Evolutionary conservation across 2,888 invertebrate genomes (phyloP), one percentile per base, ranked within the genome.

Genomic region (Zygothrica quintamaculata): DNA sequence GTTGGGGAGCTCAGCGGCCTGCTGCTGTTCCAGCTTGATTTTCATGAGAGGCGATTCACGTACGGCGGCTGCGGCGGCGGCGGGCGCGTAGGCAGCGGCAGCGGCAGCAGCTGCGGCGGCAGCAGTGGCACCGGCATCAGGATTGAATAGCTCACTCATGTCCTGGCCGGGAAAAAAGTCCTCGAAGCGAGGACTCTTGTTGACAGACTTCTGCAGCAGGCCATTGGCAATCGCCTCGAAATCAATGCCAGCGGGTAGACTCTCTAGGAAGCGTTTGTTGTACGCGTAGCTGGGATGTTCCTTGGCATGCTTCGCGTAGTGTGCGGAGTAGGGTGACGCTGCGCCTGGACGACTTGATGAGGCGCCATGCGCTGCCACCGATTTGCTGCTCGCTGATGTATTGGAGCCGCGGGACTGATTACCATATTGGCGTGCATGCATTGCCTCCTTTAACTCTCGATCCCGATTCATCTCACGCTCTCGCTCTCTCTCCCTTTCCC

Each of bases 181-280:
- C 74, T 90, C 90, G 47, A 90, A 90, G 40, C 90, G 89, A 22
- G 90, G 90, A 74, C 90, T 90, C 53, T 89, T 90, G 47, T 84
- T 90, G 48, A 90, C 90, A 51, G 90, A 89, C 67, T 90, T 90
- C 56, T 90, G 90, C 8, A 90, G 81, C 65, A 90, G 61, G 0
- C 90, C 90, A 37, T 89, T 90, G 34, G 90, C 90, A 53, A 90
- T 88, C 2, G 90, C 90, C 66, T 90, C 90, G 29, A 90, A 90
- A 25, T 90, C 90, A 9, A 90, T 90, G 71, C 90, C 90, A 1
- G 90, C 88, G 9, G 90, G 90, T n/a, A 90, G 66, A 33, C 88
- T 89, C 36, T 90, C 90, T 13, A 90, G 77, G 42, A 90, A 89
- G 9, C 90, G 87, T 44, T 90, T 90, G 48, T 90, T 90, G 31